A percentile compares a stretch with the other conserved stretches of the same genome.
Conservation (phyloP, 2,888 invertebrate species). For the Phrixothrix hirtus region DNA sequence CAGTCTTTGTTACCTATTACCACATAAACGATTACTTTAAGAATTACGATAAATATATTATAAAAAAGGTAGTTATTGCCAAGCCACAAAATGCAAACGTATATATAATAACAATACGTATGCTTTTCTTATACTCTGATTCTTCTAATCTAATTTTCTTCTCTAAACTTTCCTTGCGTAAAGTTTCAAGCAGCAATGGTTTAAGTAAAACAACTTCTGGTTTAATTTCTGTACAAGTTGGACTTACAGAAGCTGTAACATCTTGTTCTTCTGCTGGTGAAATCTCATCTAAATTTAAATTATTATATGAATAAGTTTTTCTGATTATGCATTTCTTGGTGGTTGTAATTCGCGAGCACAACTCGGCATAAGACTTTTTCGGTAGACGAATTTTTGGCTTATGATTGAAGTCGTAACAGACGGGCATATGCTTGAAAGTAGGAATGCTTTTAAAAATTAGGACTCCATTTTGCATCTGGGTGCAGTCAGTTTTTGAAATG, state of each 20-base stretch:
- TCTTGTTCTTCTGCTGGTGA: conserved; percentile 46
- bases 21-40: background rate
- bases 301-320: too few species aligned
- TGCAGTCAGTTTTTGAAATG: too few species aligned
- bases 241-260: conserved; percentile 11
- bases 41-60: conserved; percentile 59
- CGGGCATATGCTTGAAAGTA: too few species aligned
- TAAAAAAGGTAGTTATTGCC: conserved; percentile 60
- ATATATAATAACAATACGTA: conserved; percentile 62
- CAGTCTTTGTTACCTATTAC: background rate
- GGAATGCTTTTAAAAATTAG: too few species aligned
- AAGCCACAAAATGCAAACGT: conserved; percentile 60
- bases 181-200: conserved; percentile 59
- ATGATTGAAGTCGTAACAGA: too few species aligned
- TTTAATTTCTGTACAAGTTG: conserved; percentile 18
- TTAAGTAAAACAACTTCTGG: conserved; percentile 57
- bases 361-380: too few species aligned
- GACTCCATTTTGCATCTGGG: too few species aligned
- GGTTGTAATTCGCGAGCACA: too few species aligned
- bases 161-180: conserved; percentile 45
- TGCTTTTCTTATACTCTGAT: conserved; percentile 58
- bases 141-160: conserved; percentile 44
- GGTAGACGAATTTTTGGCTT: too few species aligned
- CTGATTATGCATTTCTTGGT: too few species aligned
- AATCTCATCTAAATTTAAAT: conserved; percentile 49